phyloP scores from a whole-genome alignment of 2,797 vertebrate species.

The Allochrocebus solatus region DNA sequence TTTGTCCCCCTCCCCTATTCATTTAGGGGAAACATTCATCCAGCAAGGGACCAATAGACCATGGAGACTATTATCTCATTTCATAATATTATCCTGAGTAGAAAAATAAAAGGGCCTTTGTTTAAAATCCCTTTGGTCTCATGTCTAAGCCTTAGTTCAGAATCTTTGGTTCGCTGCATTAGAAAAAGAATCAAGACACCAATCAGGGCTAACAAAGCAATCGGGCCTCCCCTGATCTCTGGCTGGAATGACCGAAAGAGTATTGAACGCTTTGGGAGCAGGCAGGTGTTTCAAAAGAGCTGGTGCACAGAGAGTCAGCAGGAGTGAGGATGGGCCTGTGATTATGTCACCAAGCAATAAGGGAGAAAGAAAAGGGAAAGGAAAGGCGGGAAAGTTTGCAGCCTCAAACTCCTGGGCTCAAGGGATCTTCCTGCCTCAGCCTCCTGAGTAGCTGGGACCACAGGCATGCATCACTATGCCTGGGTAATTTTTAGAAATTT shows the following conservation, averaged over 20 bases:
- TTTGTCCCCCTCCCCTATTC: background rate
- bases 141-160: background rate
- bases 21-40: accelerated
- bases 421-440: too few relatives aligned
- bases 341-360: background rate
- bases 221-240: background rate
- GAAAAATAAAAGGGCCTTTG: background rate
- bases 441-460: too few relatives aligned
- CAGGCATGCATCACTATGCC: too few relatives aligned
- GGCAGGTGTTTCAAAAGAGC: background rate
- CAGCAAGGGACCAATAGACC: background rate
- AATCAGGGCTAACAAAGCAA: background rate
- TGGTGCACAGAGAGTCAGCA: accelerated
- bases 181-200: background rate
- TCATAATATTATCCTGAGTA: background rate
- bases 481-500: too few relatives aligned
- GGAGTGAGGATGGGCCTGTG: background rate
- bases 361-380: background rate
- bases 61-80: background rate
- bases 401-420: too few relatives aligned
- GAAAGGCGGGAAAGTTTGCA: too few relatives aligned
- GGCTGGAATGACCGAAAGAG: background rate
- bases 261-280: background rate
- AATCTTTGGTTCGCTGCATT: background rate
- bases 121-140: background rate